Base-by-base conservation (phyloP, 2,113 vertebrate genomes). In the Nymphicus hollandicus region DNA sequence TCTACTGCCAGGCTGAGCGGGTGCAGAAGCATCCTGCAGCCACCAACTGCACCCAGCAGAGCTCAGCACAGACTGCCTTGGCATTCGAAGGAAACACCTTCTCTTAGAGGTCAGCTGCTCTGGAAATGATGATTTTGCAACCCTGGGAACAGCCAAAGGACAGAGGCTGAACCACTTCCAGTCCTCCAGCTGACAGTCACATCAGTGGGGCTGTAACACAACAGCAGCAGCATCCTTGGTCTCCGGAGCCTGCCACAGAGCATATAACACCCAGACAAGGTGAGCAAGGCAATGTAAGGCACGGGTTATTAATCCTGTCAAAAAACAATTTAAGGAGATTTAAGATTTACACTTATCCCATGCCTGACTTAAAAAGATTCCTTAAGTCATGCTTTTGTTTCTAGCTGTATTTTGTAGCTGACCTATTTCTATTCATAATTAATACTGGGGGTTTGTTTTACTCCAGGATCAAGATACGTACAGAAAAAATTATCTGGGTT, bases 291-390 rank as follows among this genome's bases (percentile, higher is more conserved):
- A 80, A 87, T 3, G 39, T 8, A n/a, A 87, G 44, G 61, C 64
- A 65, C 46, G 69, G 49, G 23, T 88, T 83, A 83, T 60, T 88
- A 88, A 91, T 63, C 55, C 43, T 16, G 14, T 14, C 5, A 33
- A 73, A 81, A 72, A 78, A 73, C 72, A 88, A 25, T 84, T 86
- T 87, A 79, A 95, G 89, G 63, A 91, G 91, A 94, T 91, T 94
- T 82, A 87, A 66, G 91, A 60, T 91, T 92, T 92, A 73, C 46
- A 89, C 37, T 81, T 69, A 94, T 85, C 63, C 84, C 37, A 53
- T 41, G 64, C 49, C 78, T 76, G 61, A 85, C 85, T 95, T 82
- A 4, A 79, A 91, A 94, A 89, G 49, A 37, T 80, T 91, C 53
- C 93, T 89, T 72, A 95, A 82, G 68, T 52, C 78, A 79, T 46